Base-by-base conservation (phyloP, 2,113 vertebrate species). In the Jaculus jaculus region DNA sequence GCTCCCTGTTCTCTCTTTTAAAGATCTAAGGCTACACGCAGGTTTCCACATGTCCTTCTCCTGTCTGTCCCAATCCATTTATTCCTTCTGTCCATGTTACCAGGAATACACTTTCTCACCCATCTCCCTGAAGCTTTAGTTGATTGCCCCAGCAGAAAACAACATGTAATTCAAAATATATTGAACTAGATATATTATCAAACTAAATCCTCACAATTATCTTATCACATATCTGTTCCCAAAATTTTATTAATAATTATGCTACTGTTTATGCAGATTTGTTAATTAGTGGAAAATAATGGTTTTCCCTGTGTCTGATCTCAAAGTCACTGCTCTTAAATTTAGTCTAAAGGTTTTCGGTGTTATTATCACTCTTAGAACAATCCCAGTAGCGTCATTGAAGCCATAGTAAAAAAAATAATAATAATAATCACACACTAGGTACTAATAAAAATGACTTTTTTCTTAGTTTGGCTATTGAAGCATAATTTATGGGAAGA, bases 1-100 rank as follows among this genome's bases (percentile, higher is more conserved):
- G 28, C 80, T 94, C 82, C 69, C 60, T 75, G 85, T 84, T 93
- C 68, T 95, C 68, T 69, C 65, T 94, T 94, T 84, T 72, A 94
- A 34, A 91, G n/a, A 94, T 73, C 71, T 63, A 69, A 42, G 24
- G 68, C 74, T 75, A 4, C 51, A 63, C 91, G 92, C 82, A 92
- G 37, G 90, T 18, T 54, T 15, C 30, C 80, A 8, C 24, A 28
- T 82, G 20, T 39, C 74, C n/a, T 89, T 94, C 66, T 84, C 74
- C 23, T 95, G 42, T 78, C 37, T 86, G 23, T 78, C 68, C 84
- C 79, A 74, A 4, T 74, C 54, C 39, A 9, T 61, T 89, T 90
- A 37, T 72, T 91, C 68, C 74, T 89, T 91, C 47, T 69, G 0
- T 66, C 15, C 28, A 90, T 32, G 72, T 87, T 93, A 42, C 23